phyloP scores from a whole-genome alignment of 2,797 vertebrate genomes.

The Myoxocephalus aenaeus region DNA sequence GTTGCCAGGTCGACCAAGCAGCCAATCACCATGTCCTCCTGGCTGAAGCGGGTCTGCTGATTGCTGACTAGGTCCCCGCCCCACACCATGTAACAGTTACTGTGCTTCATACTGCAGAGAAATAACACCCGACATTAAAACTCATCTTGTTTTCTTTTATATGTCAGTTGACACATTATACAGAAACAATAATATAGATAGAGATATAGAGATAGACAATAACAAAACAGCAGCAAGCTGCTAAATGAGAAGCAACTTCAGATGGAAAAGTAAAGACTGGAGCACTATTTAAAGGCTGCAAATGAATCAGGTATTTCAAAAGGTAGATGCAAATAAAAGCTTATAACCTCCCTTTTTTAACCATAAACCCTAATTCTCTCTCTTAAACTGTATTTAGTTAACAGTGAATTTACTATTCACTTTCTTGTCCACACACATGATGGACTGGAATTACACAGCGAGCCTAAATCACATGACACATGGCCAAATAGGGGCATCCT shows the following conservation, averaged over 20 bases:
- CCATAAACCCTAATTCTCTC: not conserved
- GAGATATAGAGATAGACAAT: not conserved
- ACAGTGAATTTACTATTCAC: not conserved
- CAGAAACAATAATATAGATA: not conserved
- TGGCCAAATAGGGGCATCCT: not conserved
- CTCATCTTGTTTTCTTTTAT: not conserved
- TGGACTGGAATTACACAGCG: not conserved
- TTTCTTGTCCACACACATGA: not conserved
- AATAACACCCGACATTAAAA: not conserved
- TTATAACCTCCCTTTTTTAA: not conserved
- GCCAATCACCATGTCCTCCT: constrained; percentile 92
- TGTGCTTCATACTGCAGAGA: constrained; percentile 90
- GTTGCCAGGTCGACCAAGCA: constrained; percentile 94
- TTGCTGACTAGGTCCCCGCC: constrained; percentile 91
- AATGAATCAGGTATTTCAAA: no score
- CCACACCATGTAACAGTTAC: constrained; percentile 98
- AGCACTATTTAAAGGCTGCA: no score
- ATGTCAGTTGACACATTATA: not conserved
- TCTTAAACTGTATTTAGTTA: not conserved
- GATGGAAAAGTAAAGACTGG: no score
- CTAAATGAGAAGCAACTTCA: not conserved
- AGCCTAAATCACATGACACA: not conserved
- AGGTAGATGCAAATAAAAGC: not conserved
- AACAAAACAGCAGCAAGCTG: not conserved
- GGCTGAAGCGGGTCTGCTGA: constrained; percentile 92